Conservation (phyloP, 2,113 vertebrate species). For the Tragulus kanchil region DNA sequence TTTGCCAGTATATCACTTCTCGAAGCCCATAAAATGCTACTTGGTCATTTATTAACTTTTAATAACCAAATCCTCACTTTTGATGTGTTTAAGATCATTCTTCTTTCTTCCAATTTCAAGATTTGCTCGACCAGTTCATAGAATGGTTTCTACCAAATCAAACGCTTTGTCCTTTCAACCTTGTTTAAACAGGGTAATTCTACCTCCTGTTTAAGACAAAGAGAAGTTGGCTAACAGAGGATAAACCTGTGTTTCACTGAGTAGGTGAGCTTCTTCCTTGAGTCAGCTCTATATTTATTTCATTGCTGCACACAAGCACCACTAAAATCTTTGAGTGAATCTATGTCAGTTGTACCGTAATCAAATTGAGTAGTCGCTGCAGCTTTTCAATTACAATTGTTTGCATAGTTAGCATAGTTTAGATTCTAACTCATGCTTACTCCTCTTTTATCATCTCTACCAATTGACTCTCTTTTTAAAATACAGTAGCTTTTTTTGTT, state of each 20-base stretch:
- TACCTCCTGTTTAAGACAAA: not conserved
- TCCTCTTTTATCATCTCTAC: not conserved
- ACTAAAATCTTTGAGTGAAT: not conserved
- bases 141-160: not conserved
- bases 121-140: not conserved
- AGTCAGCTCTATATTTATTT: not conserved
- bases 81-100: not conserved
- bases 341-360: not conserved
- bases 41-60: not conserved
- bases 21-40: not conserved
- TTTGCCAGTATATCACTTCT: not conserved
- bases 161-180: not conserved
- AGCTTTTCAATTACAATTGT: not conserved
- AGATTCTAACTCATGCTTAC: not conserved
- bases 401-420: not conserved
- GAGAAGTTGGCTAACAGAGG: not conserved
- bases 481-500: not conserved
- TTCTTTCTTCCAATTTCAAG: not conserved
- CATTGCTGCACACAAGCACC: not conserved
- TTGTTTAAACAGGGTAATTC: not conserved
- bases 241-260: not conserved
- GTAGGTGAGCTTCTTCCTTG: not conserved
- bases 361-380: not conserved
- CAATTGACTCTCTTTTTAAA: not conserved
- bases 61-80: not conserved